These are phyloP conservation scores for Caenorhabditis latens DNA, from an alignment of 1,140 invertebrate genomes.

Conservation along the genomic window DNA sequence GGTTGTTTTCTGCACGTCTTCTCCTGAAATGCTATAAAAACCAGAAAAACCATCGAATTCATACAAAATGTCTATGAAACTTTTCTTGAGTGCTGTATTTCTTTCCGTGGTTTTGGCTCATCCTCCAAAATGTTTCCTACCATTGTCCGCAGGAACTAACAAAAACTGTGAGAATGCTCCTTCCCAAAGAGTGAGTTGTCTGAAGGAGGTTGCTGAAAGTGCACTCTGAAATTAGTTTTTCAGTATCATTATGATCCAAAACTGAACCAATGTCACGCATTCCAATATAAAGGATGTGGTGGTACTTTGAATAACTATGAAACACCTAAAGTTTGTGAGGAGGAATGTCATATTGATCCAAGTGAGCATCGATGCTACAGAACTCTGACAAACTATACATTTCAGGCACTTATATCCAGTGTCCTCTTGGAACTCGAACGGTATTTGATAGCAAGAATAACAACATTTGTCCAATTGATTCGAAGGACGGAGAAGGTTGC, in stretches of 20 bases:
- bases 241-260: slow-evolving; percentile 56
- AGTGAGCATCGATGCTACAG: neutral
- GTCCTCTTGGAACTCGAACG: slow-evolving; percentile 11
- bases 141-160: neutral
- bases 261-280: slow-evolving; percentile 41
- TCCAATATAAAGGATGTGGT: slow-evolving; percentile 56
- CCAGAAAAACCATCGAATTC: neutral
- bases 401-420: neutral
- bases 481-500: neutral
- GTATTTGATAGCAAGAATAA: neutral
- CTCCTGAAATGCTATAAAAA: neutral
- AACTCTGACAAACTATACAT: neutral
- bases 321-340: slow-evolving; percentile 33
- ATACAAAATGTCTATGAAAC: neutral
- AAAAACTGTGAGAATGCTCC: neutral
- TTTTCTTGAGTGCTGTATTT: neutral
- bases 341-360: slow-evolving; percentile 83
- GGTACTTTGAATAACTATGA: slow-evolving; percentile 56
- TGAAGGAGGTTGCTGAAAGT: neutral
- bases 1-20: neutral
- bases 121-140: slow-evolving; percentile 9
- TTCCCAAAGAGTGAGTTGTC: neutral
- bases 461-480: neutral
- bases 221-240: neutral
- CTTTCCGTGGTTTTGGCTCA: neutral